Evolutionary conservation across 2,888 invertebrate genomes (phyloP).

Genomic region (Lepas anatifera): DNA sequence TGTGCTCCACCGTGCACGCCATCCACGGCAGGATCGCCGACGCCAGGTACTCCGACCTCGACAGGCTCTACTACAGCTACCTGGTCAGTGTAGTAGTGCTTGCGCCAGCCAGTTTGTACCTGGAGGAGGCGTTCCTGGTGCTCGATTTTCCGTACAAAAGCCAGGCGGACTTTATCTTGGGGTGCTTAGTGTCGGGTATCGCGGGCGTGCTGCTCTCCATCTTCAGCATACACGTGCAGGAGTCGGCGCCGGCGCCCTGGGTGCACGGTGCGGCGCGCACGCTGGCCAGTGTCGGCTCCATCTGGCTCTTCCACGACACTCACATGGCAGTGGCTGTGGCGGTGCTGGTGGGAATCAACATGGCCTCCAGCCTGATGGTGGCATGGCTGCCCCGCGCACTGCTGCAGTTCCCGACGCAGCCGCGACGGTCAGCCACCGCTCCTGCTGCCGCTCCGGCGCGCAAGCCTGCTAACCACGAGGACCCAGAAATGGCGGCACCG

Average conservation of each 20-base stretch:
- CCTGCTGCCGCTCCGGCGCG: neutral
- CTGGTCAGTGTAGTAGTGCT: conserved; percentile 29
- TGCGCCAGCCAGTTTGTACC: conserved; percentile 29
- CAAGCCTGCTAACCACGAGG: neutral
- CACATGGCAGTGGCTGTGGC: neutral
- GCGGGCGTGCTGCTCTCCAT: conserved; percentile 25
- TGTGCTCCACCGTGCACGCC: conserved; percentile 26
- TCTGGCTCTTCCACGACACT: neutral
- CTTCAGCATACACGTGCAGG: conserved; percentile 11
- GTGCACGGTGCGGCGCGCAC: conserved; percentile 4
- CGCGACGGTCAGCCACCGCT: neutral
- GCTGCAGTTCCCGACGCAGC: neutral
- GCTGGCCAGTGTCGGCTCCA: neutral
- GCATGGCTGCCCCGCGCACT: conserved; percentile 1
- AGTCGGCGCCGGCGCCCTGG: neutral
- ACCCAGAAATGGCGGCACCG: neutral
- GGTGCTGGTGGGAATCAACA: neutral
- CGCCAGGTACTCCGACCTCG: conserved; percentile 27
- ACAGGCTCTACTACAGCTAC: conserved; percentile 29
- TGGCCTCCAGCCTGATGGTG: neutral
- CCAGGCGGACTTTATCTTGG: conserved; percentile 27
- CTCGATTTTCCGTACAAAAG: conserved; percentile 28
- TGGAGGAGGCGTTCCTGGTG: conserved; percentile 30
- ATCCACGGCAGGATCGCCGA: conserved; percentile 27
- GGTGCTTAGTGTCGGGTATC: conserved; percentile 28